These are phyloP conservation scores for Apogon talboti DNA, from an alignment of 2,797 vertebrate species.

Conservation along the genomic window DNA sequence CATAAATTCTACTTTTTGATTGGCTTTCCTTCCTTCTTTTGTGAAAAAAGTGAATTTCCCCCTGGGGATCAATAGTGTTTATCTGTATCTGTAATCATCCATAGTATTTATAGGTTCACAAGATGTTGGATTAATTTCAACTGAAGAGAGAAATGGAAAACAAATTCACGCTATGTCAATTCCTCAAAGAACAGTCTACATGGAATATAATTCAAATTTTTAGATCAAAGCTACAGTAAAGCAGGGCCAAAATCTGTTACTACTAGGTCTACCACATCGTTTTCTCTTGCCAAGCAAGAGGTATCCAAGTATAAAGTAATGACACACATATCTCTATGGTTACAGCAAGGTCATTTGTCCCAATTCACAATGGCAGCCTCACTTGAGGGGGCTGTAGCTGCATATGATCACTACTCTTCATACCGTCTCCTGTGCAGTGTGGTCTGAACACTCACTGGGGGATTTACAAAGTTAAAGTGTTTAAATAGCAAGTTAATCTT, in stretches of 20 bases:
- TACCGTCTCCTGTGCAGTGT: constrained; percentile 8
- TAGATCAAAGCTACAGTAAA: neutral
- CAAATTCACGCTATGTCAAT: neutral
- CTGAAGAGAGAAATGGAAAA: neutral
- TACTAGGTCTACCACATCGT: constrained; percentile 12
- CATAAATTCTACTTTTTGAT: too few relatives aligned
- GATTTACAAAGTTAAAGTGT: constrained; percentile 22
- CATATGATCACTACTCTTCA: constrained; percentile 19
- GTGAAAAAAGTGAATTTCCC: too few relatives aligned
- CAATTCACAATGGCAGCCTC: constrained; percentile 39
- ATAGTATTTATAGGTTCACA: neutral
- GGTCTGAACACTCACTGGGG: neutral
- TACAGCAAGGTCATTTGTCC: constrained; percentile 61
- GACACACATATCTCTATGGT: constrained; percentile 60
- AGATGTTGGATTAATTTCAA: constrained; percentile 3
- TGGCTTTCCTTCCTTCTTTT: too few relatives aligned
- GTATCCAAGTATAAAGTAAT: constrained; percentile 23
- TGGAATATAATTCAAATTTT: neutral
- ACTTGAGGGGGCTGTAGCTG: constrained; percentile 16
- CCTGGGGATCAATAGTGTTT: too few relatives aligned
- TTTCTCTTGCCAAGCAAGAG: constrained; percentile 9
- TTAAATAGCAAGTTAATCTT: constrained; percentile 26
- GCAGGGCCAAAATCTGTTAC: neutral
- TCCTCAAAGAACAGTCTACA: neutral
- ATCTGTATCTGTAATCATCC: too few relatives aligned